phyloP scores from a whole-genome alignment of 2,888 invertebrate genomes.

The Hydraecia micacea region DNA sequence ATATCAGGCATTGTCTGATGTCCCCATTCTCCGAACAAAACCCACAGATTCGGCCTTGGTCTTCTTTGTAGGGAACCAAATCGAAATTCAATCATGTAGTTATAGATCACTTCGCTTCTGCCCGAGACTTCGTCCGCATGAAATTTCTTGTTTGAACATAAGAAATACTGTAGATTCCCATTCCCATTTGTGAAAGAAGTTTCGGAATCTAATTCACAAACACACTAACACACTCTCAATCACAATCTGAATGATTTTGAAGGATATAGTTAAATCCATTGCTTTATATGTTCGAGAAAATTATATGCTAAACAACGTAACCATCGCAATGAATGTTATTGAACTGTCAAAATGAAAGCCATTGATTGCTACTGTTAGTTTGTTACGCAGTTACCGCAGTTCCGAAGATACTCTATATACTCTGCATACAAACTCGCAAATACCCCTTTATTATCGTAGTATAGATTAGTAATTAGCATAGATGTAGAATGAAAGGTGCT shows the following conservation, averaged over 20 bases:
- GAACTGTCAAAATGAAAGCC: background rate
- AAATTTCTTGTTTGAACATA: background rate
- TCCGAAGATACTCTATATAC: background rate
- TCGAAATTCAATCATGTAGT: background rate
- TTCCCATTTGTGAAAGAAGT: background rate
- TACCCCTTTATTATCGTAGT: background rate
- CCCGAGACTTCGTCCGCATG: background rate
- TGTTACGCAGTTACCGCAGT: background rate
- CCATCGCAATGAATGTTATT: background rate
- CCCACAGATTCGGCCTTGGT: background rate
- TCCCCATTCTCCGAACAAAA: background rate
- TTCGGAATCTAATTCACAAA: background rate
- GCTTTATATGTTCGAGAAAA: no score
- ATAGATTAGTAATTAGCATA: background rate
- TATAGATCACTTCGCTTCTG: background rate
- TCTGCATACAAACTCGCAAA: background rate
- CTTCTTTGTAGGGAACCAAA: background rate
- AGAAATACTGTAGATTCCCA: background rate
- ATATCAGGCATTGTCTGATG: background rate
- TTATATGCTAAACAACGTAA: background rate
- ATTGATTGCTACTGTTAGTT: background rate
- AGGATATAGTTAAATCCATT: background rate
- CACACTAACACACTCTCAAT: background rate
- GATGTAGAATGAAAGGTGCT: background rate
- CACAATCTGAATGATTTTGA: background rate